A percentile compares a stretch with the other conserved stretches of the same genome.
phyloP scores from a whole-genome alignment of 2,113 vertebrate species.

The Hucho hucho region DNA sequence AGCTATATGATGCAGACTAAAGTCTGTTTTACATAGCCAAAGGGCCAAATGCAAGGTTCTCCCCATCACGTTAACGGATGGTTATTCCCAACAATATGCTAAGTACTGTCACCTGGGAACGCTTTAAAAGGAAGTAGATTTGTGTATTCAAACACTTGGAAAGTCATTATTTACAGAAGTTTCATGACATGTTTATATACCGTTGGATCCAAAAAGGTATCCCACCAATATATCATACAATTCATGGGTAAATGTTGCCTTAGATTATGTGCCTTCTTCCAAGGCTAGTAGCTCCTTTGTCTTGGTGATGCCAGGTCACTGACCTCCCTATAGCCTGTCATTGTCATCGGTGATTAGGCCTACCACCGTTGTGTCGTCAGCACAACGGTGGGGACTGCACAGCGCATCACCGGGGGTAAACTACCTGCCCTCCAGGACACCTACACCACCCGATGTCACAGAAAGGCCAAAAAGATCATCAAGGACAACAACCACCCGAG shows the following conservation, averaged over 20 bases:
- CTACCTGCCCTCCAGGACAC: too few relatives aligned
- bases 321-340: too few relatives aligned
- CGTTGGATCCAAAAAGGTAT: conserved; percentile 19
- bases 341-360: too few relatives aligned
- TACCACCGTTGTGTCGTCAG: too few relatives aligned
- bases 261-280: conserved; percentile 37
- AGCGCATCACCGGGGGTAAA: too few relatives aligned
- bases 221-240: not conserved
- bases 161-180: conserved; percentile 71
- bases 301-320: too few relatives aligned
- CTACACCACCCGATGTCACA: too few relatives aligned
- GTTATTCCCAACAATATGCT: conserved; percentile 76
- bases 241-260: conserved; percentile 53
- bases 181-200: conserved; percentile 53
- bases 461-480: too few relatives aligned
- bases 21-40: conserved; percentile 76
- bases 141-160: conserved; percentile 65
- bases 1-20: conserved; percentile 73
- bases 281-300: conserved; percentile 39
- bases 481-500: too few relatives aligned
- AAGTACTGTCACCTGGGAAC: conserved; percentile 72
- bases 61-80: conserved; percentile 66
- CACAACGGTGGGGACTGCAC: too few relatives aligned
- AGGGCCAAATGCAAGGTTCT: conserved; percentile 62
- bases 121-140: conserved; percentile 56